Evolutionary conservation across 2,888 invertebrate genomes (phyloP), one percentile per base, ranked within the genome.

Genomic region (Sinopyrophorus schimmeli): DNA sequence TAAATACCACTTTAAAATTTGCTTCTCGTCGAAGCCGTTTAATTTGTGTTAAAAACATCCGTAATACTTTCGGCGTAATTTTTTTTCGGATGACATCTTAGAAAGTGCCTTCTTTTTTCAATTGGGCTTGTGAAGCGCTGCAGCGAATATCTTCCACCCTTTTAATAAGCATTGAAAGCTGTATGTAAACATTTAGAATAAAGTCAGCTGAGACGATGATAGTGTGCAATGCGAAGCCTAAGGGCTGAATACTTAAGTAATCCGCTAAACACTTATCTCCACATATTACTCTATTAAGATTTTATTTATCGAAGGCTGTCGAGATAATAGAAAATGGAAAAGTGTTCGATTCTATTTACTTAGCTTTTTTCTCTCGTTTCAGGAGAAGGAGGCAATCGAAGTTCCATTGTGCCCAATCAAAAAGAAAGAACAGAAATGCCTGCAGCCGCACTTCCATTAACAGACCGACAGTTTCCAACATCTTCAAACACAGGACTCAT

Each of bases 341-440:
- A n/a, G n/a, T n/a, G n/a, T n/a, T n/a, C n/a, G n/a, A n/a, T n/a
- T n/a, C n/a, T n/a, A n/a, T n/a, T n/a, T n/a, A n/a, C n/a, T n/a
- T n/a, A n/a, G n/a, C 7, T 21, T 23, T 28, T 26, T 24, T 17
- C 6, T 38, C 27, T 35, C 24, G 37, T 58, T 57, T 32, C 51
- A 62, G 62, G 60, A 42, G 59, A 60, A 47, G 62, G 62, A 39
- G 57, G 54, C 34, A 59, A 53, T 46, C 55, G 58, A 31, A 59
- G 54, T 43, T 54, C 58, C 32, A 53, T 56, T 53, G 55, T 53
- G 28, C 54, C 58, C 32, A 60, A 53, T 47, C 55, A 54, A 27
- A 58, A 61, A 37, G 59, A 58, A 47, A 54, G 57, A 46, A 47
- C 58, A 27, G 59, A 61, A 49, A 61, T 61, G 62, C 57, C 59